Conservation (phyloP, 2,797 vertebrate genomes). For the Echeneis naucrates region DNA sequence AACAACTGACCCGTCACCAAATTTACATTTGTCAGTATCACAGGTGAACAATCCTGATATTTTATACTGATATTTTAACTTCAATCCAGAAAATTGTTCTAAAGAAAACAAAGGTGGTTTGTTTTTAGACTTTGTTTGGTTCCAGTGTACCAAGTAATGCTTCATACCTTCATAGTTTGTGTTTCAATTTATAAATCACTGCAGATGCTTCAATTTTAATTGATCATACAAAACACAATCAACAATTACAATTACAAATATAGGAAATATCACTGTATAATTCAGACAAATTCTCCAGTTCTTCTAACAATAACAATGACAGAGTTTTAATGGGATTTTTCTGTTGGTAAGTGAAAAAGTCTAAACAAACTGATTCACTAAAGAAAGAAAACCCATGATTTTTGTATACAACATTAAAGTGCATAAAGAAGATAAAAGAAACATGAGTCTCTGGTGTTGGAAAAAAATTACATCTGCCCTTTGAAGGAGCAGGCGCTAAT, state of each 20-base stretch:
- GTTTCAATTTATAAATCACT: neutral
- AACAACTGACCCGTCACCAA: slow-evolving; percentile 8
- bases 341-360: neutral
- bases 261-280: neutral
- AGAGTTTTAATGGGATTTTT: neutral
- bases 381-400: too few species aligned
- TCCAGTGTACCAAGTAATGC: too few species aligned
- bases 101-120: too few species aligned
- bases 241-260: too few species aligned
- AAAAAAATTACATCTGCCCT: neutral
- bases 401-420: neutral
- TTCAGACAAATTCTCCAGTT: neutral
- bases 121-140: too few species aligned
- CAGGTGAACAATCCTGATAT: slow-evolving; percentile 6
- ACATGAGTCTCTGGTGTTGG: neutral
- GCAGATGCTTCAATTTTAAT: neutral
- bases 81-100: neutral
- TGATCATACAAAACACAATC: neutral
- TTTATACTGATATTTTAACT: too few species aligned
- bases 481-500: neutral
- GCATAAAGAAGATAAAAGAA: neutral
- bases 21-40: neutral
- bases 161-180: neutral
- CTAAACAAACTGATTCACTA: too few species aligned
- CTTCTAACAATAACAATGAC: neutral